Base-by-base conservation (phyloP, 2,888 invertebrate species). In the Orthonevra nobilis region DNA sequence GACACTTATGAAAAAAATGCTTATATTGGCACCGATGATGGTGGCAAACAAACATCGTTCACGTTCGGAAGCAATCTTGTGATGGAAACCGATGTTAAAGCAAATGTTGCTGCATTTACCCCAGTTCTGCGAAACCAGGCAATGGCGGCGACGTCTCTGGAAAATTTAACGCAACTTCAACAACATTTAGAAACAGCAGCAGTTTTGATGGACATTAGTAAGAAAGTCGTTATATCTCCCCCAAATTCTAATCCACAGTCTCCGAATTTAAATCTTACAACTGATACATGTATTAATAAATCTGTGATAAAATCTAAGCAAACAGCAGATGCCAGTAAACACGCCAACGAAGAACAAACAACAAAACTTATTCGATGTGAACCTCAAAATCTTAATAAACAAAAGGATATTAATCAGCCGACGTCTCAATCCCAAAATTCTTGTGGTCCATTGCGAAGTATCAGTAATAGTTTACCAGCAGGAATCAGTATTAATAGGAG, bases 221-320 rank as follows among this genome's bases (percentile, higher is more conserved):
- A 89, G 84, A 88, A 88, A 84, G 87, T 86, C 44, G 85, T 89
- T 48, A 87, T 89, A 77, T 88, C 89, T 69, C 88, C 89, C 48
- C 89, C 89, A 72, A 86, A 85, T 81, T 88, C 89, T 66, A 88
- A 88, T 84, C 87, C 86, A 68, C 85, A 87, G 85, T 86, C 87
- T 83, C 86, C 86, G 82, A 85, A 84, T 83, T 79, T 85, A 44
- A 79, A 79, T 58, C 81, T 84, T 81, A 82, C 81, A 81, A 83
- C 84, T 83, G 84, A 86, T 84, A 83, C 85, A 86, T 88, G 87
- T 88, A 88, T 88, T 87, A 87, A 86, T 84, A 87, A 85, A 84
- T 87, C 89, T 88, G 89, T 89, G 89, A 89, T 89, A 89, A 86
- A 87, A 85, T 83, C 84, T 82, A 87, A 86, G 83, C 86, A 86